Base-by-base conservation (phyloP, 2,888 invertebrate species). In the Caenorhabditis uteleia region DNA sequence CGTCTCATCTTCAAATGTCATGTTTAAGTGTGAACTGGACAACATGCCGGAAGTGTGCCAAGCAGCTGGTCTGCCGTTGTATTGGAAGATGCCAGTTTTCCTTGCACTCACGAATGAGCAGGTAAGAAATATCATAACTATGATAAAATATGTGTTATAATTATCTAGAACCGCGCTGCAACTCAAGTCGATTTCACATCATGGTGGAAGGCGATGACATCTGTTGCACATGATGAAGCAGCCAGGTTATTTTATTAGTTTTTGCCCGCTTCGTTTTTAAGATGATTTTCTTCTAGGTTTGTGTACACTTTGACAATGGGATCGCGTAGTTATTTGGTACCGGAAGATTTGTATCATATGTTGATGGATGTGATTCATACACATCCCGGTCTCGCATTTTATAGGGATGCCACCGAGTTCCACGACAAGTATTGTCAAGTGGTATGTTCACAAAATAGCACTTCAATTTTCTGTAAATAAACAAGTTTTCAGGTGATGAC, bases 401-500 rank as follows among this genome's bases (percentile, higher is more conserved):
- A 98, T 58, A 92, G 94, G 85, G 94, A 95, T 85, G 95, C 97
- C 59, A 91, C 92, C 1, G 97, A 98, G 87, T 98, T 98, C 87
- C 97, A 98, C 88, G 94, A 94, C 66, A 89, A 95, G 88, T 98
- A 97, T 85, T 92, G 97, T 77, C 94, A 95, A 86, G 97, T 97
- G 84, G 97, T 91, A 83, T 84, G 74, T 58, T 7, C 21, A 26
- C 6, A 20, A 20, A n/a, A n/a, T n/a, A n/a, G 31, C 8, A 29
- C 14, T 29, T 10, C 31, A 29, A 14, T 29, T 7, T 14, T 29
- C 8, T 29, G 14, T 14, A 14, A 14, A 29, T 10, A 29, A 29
- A 29, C 7, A 14, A 10, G 31, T 29, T 86, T 86, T 12, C 86
- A 91, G 91, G 91, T 97, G 83, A 94, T 95, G 84, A 93, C 95